These are phyloP conservation scores for Gymnocypris eckloni DNA, from an alignment of 2,797 vertebrate species.

Conservation along the genomic window DNA sequence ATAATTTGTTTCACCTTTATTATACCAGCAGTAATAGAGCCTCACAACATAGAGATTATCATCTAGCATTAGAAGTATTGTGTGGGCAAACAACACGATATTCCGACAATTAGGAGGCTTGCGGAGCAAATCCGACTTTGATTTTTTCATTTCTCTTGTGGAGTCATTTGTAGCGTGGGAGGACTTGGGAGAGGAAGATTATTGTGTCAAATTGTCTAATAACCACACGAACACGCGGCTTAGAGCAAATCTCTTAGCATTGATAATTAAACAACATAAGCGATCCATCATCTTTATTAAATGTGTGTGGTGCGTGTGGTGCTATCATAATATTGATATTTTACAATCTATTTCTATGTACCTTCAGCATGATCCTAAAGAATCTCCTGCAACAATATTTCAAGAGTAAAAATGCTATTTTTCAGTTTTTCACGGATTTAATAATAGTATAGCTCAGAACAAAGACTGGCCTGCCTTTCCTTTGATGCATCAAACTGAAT, in stretches of 20 bases:
- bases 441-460: not conserved
- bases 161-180: constrained; percentile 21
- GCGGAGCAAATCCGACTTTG: constrained; percentile 2
- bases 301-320: not conserved
- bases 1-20: constrained; percentile 27
- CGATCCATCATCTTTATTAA: not conserved
- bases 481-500: constrained; percentile 15
- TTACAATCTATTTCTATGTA: not conserved
- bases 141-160: constrained; percentile 41
- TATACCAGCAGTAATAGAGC: not conserved
- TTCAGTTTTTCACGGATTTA: not conserved
- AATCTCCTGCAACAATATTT: not conserved
- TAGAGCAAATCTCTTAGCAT: constrained; percentile 24
- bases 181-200: constrained; percentile 30
- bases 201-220: constrained; percentile 29
- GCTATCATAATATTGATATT: not conserved
- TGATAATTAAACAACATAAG: constrained; percentile 26
- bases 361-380: not conserved
- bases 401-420: not conserved
- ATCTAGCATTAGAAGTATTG: constrained; percentile 33
- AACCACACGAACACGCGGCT: not conserved
- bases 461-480: not conserved
- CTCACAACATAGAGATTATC: constrained; percentile 22
- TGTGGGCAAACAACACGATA: constrained; percentile 27
- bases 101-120: constrained; percentile 39